A percentile compares a stretch with the other conserved stretches of the same genome.
Conservation (phyloP, 2,797 vertebrate species). For the Lithobates pipiens region DNA sequence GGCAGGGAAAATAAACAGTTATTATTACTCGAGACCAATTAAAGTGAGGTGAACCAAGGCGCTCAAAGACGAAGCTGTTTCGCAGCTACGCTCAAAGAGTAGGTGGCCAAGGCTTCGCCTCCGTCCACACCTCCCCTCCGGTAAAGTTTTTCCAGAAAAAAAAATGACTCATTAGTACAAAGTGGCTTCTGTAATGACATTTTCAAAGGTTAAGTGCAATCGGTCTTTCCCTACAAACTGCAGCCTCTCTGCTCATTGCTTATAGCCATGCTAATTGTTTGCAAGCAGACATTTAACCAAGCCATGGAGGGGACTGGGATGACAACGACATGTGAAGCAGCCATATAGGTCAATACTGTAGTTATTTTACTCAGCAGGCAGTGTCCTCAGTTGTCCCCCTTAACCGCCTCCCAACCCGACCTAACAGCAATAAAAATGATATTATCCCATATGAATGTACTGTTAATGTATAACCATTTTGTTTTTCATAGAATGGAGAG, state of each 20-base stretch:
- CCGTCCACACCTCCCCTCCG: conserved; percentile 50
- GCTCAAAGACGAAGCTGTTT: conserved; percentile 32
- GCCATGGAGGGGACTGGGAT: conserved; percentile 15
- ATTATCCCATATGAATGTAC: background rate
- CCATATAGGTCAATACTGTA: conserved; percentile 45
- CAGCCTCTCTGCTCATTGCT: conserved; percentile 29
- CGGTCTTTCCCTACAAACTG: conserved; percentile 37
- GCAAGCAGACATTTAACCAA: conserved; percentile 41
- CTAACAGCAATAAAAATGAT: background rate
- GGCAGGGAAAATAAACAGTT: conserved; percentile 58
- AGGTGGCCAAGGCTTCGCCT: conserved; percentile 40
- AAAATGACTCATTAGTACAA: conserved; percentile 57
- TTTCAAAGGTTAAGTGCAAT: conserved; percentile 57
- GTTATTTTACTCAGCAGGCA: conserved; percentile 23
- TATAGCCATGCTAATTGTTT: conserved; percentile 57
- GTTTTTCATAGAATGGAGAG: no score
- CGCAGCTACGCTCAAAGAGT: conserved; percentile 30
- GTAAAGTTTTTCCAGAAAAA: conserved; percentile 37
- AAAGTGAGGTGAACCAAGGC: conserved; percentile 53
- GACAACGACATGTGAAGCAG: conserved; percentile 10
- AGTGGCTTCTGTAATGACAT: conserved; percentile 56
- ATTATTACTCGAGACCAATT: conserved; percentile 55
- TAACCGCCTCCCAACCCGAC: background rate
- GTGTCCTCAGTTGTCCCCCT: conserved; percentile 10
- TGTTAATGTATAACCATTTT: no score